Base-by-base conservation (phyloP, 2,797 vertebrate species). In the Falco concolor region DNA sequence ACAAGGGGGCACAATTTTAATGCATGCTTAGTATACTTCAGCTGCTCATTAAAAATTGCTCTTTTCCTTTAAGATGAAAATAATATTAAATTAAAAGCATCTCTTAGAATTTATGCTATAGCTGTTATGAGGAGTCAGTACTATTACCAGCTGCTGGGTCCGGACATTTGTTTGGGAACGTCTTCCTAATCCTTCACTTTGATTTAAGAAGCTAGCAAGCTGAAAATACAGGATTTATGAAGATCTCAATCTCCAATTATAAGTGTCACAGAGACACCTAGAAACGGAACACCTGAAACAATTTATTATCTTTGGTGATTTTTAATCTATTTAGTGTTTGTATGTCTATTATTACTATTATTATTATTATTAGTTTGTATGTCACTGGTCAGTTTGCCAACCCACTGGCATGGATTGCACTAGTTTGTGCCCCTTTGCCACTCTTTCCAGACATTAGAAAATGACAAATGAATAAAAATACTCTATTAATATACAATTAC, bases 1-100 rank as follows among this genome's bases (percentile, higher is more conserved):
- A 96, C 96, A 95, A 92, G 95, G 78, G 91, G 86, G 78, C 86
- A 93, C 89, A 83, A 13, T 93, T 94, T 85, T 95, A 95, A 96
- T 95, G 53, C 60, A 10, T 82, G 59, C 47, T 94, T 61, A 49
- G 25, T 79, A 23, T 74, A 61, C 47, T 87, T 83, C 93, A 89
- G n/a, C 84, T 83, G 6, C 75, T 96, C 88, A 54, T 92, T 95
- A 77, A 90, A 88, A 85, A 85, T 19, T 3, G 6, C 23, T 85
- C 59, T 89, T 87, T 85, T 64, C 63, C 67, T 90, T 91, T 91
- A 83, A 85, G 74, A 64, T 50, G 34, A 87, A 80, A 78, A 57
- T 34, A 86, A 18, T 52, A 50, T 32, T 85, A 47, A 30, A 47
- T 68, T 36, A 18, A 47, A 86, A 69, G 82, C 36, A 45, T 61